phyloP scores from a whole-genome alignment of 2,113 vertebrate genomes.

The Hylia prasina region DNA sequence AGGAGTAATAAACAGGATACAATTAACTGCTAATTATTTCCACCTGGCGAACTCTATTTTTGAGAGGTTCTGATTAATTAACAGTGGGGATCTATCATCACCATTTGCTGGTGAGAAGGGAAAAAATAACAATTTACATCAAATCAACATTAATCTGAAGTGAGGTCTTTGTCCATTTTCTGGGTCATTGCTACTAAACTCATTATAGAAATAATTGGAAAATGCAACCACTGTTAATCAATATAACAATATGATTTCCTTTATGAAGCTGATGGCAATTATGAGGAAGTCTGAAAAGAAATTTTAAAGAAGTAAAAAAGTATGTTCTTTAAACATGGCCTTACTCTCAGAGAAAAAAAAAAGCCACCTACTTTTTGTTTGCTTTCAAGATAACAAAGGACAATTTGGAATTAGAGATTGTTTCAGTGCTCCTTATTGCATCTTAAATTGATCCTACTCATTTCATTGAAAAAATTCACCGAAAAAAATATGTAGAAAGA shows the following conservation, averaged over 20 bases:
- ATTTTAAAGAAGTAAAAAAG: background rate
- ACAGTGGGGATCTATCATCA: conserved; percentile 62
- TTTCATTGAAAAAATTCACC: background rate
- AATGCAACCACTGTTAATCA: conserved; percentile 62
- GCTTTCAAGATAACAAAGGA: background rate
- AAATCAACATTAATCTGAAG: conserved; percentile 61
- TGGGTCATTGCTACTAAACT: conserved; percentile 67
- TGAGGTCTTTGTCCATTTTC: conserved; percentile 63
- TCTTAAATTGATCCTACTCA: background rate
- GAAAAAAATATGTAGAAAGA: background rate
- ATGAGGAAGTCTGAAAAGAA: background rate
- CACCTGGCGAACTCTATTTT: conserved; percentile 75
- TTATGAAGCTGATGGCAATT: conserved; percentile 40
- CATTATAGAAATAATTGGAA: conserved; percentile 71
- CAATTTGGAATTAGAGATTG: background rate
- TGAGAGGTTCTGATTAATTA: conserved; percentile 75
- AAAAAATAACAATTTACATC: conserved; percentile 54
- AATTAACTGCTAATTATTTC: conserved; percentile 77
- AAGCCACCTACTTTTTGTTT: background rate
- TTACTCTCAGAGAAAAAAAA: background rate
- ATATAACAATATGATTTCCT: conserved; percentile 46
- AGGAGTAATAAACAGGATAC: conserved; percentile 72
- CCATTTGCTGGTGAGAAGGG: conserved; percentile 46
- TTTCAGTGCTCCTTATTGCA: background rate
- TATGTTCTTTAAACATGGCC: background rate